Evolutionary conservation across 2,113 vertebrate species (phyloP).

Genomic region (Pluvialis apricaria): DNA sequence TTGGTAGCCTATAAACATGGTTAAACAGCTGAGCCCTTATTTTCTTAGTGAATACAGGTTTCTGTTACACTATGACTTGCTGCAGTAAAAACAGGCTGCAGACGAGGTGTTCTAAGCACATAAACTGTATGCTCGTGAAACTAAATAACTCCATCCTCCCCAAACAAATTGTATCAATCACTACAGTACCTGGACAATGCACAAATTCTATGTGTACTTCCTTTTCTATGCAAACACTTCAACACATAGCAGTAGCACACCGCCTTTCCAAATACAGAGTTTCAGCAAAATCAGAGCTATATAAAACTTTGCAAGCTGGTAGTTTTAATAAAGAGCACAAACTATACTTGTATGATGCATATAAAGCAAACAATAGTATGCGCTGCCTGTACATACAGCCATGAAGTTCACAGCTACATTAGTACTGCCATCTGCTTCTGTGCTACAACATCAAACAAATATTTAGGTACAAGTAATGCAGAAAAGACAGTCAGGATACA

Average conservation of each 20-base stretch:
- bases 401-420: background rate
- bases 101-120: background rate
- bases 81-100: background rate
- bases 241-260: background rate
- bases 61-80: background rate
- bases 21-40: background rate
- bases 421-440: background rate
- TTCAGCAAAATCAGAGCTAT: background rate
- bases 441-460: background rate
- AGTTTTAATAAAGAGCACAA: background rate
- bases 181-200: background rate
- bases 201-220: background rate
- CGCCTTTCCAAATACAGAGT: background rate
- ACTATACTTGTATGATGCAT: too few species aligned
- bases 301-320: background rate
- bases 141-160: background rate
- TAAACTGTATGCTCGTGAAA: background rate
- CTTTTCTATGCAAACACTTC: background rate
- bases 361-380: background rate
- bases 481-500: background rate
- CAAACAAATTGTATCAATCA: background rate
- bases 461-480: background rate
- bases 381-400: background rate
- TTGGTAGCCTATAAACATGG: background rate
- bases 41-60: background rate